These are phyloP conservation scores for Prochilodus magdalenae DNA, from an alignment of 2,113 vertebrate genomes.

Conservation along the genomic window DNA sequence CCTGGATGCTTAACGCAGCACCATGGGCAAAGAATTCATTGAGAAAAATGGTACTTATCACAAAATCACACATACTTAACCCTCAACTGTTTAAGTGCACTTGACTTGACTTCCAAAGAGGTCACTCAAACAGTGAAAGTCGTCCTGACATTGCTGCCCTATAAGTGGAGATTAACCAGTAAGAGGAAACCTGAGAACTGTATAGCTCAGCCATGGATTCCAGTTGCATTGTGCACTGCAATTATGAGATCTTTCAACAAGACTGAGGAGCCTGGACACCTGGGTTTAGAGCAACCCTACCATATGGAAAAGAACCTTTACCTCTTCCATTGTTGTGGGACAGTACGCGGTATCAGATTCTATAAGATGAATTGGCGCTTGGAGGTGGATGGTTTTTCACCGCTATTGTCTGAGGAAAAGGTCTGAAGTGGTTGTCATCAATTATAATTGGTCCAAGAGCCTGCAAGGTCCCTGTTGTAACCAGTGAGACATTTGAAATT, in stretches of 20 bases:
- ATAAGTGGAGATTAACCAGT: slow-evolving; percentile 38
- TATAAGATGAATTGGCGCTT: slow-evolving; percentile 53
- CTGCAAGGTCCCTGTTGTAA: slow-evolving; percentile 58
- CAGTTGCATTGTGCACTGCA: slow-evolving; percentile 59
- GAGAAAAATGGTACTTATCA: slow-evolving; percentile 34
- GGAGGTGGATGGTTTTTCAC: slow-evolving; percentile 44
- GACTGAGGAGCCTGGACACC: slow-evolving; percentile 55
- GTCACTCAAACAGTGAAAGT: neutral
- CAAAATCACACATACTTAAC: slow-evolving; percentile 27
- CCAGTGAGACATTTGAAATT: slow-evolving; percentile 57
- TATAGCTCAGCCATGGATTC: slow-evolving; percentile 62
- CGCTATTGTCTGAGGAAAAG: slow-evolving; percentile 56
- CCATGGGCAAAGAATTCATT: slow-evolving; percentile 41
- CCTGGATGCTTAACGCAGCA: slow-evolving; percentile 27
- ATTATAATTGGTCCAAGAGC: slow-evolving; percentile 58
- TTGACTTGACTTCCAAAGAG: slow-evolving; percentile 12
- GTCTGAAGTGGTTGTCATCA: slow-evolving; percentile 61
- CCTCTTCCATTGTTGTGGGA: slow-evolving; percentile 33
- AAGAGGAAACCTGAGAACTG: slow-evolving; percentile 51
- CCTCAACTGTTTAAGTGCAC: neutral
- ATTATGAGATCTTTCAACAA: slow-evolving; percentile 66
- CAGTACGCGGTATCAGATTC: slow-evolving; percentile 45
- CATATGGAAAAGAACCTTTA: slow-evolving; percentile 41
- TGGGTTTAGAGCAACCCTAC: slow-evolving; percentile 56
- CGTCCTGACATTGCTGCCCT: slow-evolving; percentile 38